Conservation (phyloP, 2,888 invertebrate genomes). For the Leptarthrus brevirostris region DNA sequence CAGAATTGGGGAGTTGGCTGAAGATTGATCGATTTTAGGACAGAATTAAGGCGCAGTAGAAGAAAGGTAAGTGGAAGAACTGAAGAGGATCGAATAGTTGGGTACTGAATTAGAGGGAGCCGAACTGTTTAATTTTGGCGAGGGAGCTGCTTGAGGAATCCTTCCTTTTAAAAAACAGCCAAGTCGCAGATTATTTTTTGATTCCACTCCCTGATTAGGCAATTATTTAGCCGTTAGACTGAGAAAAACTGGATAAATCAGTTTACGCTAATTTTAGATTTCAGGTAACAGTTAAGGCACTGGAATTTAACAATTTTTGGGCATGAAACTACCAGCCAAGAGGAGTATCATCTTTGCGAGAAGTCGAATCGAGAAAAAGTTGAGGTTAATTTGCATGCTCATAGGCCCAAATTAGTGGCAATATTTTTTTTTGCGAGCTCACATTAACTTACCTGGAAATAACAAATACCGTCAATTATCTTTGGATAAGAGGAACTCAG, state of each 20-base stretch:
- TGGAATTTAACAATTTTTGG: conserved; percentile 2
- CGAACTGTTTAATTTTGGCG: conserved; percentile 30
- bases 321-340: conserved; percentile 12
- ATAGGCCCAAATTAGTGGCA: not conserved
- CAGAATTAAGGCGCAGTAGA: conserved; percentile 26
- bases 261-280: conserved; percentile 34
- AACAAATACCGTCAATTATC: too few relatives aligned
- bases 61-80: not conserved
- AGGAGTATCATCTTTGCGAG: not conserved
- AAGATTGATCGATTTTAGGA: conserved; percentile 42
- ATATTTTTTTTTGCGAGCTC: not conserved
- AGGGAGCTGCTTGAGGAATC: not conserved
- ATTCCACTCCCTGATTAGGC: conserved; percentile 34
- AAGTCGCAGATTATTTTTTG: not conserved
- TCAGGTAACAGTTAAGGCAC: not conserved
- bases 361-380: not conserved
- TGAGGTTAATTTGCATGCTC: conserved; percentile 13
- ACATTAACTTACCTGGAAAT: too few relatives aligned
- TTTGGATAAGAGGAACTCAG: too few relatives aligned
- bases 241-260: conserved; percentile 8
- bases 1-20: conserved; percentile 38
- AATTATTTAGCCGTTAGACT: conserved; percentile 35
- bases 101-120: conserved; percentile 5
- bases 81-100: not conserved
- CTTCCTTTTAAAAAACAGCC: not conserved